Evolutionary conservation across 2,888 invertebrate species (phyloP), one percentile per base, ranked within the genome.

Genomic region (Papilio demoleus): DNA sequence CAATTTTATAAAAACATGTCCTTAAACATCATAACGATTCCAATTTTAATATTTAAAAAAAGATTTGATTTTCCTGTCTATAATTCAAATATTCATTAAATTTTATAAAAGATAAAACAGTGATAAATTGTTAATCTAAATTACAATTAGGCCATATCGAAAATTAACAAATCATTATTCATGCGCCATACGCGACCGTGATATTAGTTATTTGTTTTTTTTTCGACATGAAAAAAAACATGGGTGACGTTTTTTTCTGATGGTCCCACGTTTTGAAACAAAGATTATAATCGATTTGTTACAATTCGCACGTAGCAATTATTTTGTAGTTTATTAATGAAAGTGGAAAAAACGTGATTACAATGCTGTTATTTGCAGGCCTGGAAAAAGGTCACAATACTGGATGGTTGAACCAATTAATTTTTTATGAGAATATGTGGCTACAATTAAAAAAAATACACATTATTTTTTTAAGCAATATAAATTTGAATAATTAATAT

Each of bases 191-290:
- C 75, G 81, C 77, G 76, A 82, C 79, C 85, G 82, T 84, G 76
- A 85, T 88, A 87, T 88, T 82, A 77, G 74, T 77, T 82, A 74
- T 85, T 84, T 83, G 79, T 84, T 86, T 86, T 85, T 85, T 84
- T 81, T 42, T 12, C 9, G 14, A 12, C 77, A 62, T 59, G 67
- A 72, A 76, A 77, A 80, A 81, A 81, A 79, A 77, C 83, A 84
- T 88, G 91, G 90, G 90, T 88, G 88, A 84, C 84, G 77, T 84
- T 91, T 91, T 89, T 90, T 88, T 74, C 14, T 14, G 68, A 53
- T 58, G 60, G 73, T 88, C 88, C 83, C 88, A 88, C 86, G 86
- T 61, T 65, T n/a, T 36, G 79, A 81, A 81, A 81, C 79, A 78
- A 77, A 76, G 8, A 34, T 45, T 67, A 63, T 66, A 81, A 84